Evolutionary conservation across 1,140 invertebrate species (phyloP).

Genomic region (Zaprionus africanus): DNA sequence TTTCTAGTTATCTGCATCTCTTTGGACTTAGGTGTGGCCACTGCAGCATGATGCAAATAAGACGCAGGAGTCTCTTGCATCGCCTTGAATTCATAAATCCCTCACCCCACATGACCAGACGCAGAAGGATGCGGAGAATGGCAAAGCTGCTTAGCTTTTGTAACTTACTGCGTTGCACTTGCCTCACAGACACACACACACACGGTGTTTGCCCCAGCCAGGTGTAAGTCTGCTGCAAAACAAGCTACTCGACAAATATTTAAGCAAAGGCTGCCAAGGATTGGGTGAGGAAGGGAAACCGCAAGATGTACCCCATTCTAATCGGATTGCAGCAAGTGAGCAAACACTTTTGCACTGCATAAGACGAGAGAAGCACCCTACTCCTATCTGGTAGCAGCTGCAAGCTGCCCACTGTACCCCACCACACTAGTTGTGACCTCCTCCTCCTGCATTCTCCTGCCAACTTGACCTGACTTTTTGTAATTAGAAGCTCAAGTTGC

Average conservation of each 20-base stretch:
- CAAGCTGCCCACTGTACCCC: not conserved
- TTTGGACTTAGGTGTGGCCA: slow-evolving; percentile 10
- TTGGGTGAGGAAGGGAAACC: not conserved
- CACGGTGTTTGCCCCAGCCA: not conserved
- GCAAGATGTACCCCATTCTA: not conserved
- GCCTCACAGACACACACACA: not conserved
- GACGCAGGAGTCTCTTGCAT: not conserved
- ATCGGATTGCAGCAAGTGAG: slow-evolving; percentile 3
- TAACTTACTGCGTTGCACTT: not conserved
- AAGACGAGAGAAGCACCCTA: not conserved
- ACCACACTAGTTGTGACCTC: not conserved
- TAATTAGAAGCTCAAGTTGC: slow-evolving; percentile 61
- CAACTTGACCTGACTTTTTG: slow-evolving; percentile 34
- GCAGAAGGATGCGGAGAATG: not conserved
- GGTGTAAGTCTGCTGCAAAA: slow-evolving; percentile 53
- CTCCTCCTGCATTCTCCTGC: not conserved
- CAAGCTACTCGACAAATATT: slow-evolving; percentile 70
- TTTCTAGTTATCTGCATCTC: not conserved
- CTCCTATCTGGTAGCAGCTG: not conserved
- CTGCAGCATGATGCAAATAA: slow-evolving; percentile 4
- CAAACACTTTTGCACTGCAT: slow-evolving; percentile 2
- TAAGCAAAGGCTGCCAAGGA: slow-evolving; percentile 38
- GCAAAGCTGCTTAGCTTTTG: slow-evolving; percentile 5
- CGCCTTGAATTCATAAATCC: slow-evolving; percentile 3
- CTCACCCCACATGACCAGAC: not conserved